Conservation (phyloP, 2,797 vertebrate species). For the Pogoniulus pusillus region DNA sequence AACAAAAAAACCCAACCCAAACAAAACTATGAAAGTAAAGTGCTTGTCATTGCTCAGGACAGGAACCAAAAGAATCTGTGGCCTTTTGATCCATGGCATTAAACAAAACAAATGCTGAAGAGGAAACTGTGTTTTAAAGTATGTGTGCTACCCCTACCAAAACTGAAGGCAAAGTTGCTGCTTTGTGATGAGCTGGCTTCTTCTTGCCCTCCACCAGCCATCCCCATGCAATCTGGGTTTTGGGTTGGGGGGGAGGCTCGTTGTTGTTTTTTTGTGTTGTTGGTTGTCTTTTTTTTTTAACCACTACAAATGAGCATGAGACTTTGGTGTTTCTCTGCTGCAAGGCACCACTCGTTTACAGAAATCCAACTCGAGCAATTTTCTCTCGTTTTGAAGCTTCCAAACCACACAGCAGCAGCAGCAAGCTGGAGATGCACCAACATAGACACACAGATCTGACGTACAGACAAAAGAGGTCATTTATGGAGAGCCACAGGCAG, state of each 20-base stretch:
- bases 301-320: constrained; percentile 10
- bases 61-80: constrained; percentile 66
- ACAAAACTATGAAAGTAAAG: constrained; percentile 73
- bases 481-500: constrained; percentile 61
- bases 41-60: constrained; percentile 74
- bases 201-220: background rate
- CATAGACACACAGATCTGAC: background rate
- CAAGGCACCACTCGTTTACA: constrained; percentile 51
- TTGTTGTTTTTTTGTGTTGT: background rate
- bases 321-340: constrained; percentile 62
- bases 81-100: constrained; percentile 69
- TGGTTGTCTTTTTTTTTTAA: background rate
- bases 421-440: constrained; percentile 13
- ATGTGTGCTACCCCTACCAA: background rate
- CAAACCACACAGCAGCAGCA: constrained; percentile 23
- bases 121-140: background rate
- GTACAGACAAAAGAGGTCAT: constrained; percentile 14
- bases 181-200: background rate
- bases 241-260: background rate
- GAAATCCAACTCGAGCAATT: background rate
- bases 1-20: background rate
- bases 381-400: constrained; percentile 27
- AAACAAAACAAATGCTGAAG: constrained; percentile 8
- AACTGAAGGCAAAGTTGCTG: constrained; percentile 43
- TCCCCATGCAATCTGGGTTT: background rate